These are phyloP conservation scores for Fistularia tabacaria DNA, from an alignment of 2,797 vertebrate genomes.

Conservation along the genomic window DNA sequence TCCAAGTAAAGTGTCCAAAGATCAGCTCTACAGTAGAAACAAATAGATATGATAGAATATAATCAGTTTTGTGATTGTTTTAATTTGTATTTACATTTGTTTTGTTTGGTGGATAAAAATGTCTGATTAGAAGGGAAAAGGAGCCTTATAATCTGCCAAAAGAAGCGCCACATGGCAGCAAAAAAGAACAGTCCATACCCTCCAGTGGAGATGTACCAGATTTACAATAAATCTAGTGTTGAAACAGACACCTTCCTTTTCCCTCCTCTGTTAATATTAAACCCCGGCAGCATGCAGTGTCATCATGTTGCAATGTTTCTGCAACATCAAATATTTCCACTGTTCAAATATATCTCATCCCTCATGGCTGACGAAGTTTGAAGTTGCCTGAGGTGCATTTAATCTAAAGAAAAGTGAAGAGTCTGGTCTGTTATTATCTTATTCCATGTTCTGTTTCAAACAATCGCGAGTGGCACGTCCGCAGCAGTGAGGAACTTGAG, in stretches of 20 bases:
- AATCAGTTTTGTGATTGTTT: conserved; percentile 7
- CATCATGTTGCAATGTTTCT: conserved; percentile 18
- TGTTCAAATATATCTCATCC: conserved; percentile 15
- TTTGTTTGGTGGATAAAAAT: not conserved
- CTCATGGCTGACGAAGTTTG: conserved; percentile 14
- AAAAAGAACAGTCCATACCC: too few species aligned
- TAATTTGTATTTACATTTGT: conserved; percentile 7
- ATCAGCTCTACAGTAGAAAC: conserved; percentile 24
- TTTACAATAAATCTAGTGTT: not conserved
- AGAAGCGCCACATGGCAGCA: too few species aligned
- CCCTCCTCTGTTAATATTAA: not conserved
- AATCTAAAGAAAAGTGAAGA: not conserved
- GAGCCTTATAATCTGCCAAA: too few species aligned
- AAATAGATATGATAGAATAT: conserved; percentile 10
- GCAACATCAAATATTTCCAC: conserved; percentile 30
- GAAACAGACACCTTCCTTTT: conserved; percentile 3
- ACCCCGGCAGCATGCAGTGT: conserved; percentile 3
- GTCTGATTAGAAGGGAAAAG: not conserved
- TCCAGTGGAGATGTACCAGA: not conserved
- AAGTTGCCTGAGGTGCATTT: conserved; percentile 20
- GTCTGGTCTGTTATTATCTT: conserved; percentile 46
- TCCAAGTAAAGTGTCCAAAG: conserved; percentile 18
- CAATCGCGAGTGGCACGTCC: not conserved
- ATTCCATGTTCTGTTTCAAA: conserved; percentile 44
- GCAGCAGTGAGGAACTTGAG: conserved; percentile 15